Percentiles rank a stretch among this genome's conserved stretches.
These are phyloP conservation scores for Shinisaurus crocodilurus DNA, from an alignment of 2,113 vertebrate species.

Conservation along the genomic window DNA sequence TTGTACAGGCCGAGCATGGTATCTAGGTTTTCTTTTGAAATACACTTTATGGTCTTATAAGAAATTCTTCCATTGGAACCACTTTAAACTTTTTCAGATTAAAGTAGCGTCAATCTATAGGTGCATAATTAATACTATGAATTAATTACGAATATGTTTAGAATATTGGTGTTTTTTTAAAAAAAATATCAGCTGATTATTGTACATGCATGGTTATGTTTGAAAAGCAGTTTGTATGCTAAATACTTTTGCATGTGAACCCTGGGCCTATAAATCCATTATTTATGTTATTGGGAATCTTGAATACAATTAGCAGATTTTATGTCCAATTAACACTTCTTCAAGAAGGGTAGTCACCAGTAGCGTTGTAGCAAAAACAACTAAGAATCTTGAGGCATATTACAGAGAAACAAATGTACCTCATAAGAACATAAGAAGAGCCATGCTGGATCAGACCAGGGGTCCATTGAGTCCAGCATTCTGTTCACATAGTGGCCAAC, in stretches of 20 bases:
- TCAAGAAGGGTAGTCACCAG: not conserved
- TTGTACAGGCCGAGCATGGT: constrained; percentile 8
- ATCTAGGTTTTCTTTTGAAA: constrained; percentile 42
- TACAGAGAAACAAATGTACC: not conserved
- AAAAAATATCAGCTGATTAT: not conserved
- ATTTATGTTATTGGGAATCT: not conserved
- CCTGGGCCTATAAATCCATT: not conserved
- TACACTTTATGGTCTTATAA: constrained; percentile 42
- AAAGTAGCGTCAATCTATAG: constrained; percentile 41
- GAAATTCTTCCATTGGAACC: constrained; percentile 34
- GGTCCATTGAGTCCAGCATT: too few species aligned
- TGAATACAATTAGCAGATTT: not conserved
- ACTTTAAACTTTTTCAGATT: constrained; percentile 49
- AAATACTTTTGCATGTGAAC: not conserved
- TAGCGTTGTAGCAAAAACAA: not conserved
- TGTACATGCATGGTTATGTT: constrained; percentile 32
- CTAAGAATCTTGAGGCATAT: not conserved
- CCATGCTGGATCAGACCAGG: too few species aligned
- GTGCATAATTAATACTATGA: not conserved
- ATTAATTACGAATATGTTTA: not conserved
- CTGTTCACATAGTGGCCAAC: too few species aligned
- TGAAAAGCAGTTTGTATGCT: constrained; percentile 22
- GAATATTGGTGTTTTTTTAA: constrained; percentile 27
- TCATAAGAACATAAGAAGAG: too few species aligned
- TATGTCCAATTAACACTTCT: constrained; percentile 5